Base-by-base conservation (phyloP, 2,888 invertebrate genomes). In the Lasioglossum villosulum region DNA sequence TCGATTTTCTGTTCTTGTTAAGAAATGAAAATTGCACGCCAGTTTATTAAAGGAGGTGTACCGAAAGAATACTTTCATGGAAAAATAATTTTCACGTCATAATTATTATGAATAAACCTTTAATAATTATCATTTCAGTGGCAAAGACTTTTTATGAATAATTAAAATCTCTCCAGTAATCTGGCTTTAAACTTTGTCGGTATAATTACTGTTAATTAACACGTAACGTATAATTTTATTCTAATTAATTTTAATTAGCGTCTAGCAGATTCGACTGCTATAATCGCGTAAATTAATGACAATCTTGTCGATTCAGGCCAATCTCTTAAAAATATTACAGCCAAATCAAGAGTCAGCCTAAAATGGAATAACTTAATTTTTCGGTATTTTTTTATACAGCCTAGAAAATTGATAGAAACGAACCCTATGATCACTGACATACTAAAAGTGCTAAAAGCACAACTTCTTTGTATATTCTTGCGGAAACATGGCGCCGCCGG, bases 361-460 rank as follows among this genome's bases (percentile, higher is more conserved):
- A 30, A 30, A 30, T 16, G 4, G 23, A 66, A 19, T 10, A 5
- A 14, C 5, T 30, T 3, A 1, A 34, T 23, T 68, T 70, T 70
- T 70, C 12, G 1, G 23, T 52, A 37, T 0, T 27, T 63, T 34
- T 56, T 27, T 45, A 72, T 23, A 42, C 1, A 23, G 34, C 23
- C 37, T 39, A 52, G 14, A n/a, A 56, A 56, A 56, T 56, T 56
- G n/a, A 3, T n/a, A 56, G 10, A 56, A 34, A 42, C 83, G 34
- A 42, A 19, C 19, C 16, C 14, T 19, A 30, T 52, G 45, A 84
- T 84, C 79, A 84, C 84, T 75, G 79, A 42, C 84, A 39, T 78
- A 71, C 80, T 76, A 85, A 84, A 80, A 68, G 86, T 10, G 86
- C 78, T 86, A 86, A 86, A 86, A 86, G 82, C 81, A 37, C 80